Conservation (phyloP, 2,113 vertebrate genomes). For the Oceanodroma tethys region DNA sequence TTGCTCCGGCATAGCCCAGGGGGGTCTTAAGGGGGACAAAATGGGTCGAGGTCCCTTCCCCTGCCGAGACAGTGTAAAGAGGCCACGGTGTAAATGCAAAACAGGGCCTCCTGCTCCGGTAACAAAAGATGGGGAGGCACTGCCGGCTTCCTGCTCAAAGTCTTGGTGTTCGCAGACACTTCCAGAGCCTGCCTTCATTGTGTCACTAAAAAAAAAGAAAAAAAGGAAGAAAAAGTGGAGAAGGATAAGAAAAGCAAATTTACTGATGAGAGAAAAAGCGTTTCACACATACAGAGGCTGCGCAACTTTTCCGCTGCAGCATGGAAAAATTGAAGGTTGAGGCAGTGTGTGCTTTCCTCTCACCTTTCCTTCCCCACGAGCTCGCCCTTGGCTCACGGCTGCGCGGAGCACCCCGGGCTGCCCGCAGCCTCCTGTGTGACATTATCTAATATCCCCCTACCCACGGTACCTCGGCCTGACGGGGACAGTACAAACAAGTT, state of each 20-base stretch:
- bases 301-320: neutral
- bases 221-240: neutral
- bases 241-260: neutral
- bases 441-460: neutral
- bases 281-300: neutral
- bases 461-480: rapidly evolving
- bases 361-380: neutral
- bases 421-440: neutral
- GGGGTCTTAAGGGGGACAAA: neutral
- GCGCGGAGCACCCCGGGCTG: neutral
- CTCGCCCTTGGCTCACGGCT: neutral
- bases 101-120: neutral
- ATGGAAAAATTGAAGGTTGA: neutral
- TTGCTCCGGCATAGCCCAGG: neutral
- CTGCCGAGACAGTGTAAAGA: neutral
- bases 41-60: neutral
- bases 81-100: neutral
- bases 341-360: neutral
- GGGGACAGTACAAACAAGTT: neutral
- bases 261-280: neutral
- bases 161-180: neutral
- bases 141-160: neutral
- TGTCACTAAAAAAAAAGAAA: neutral
- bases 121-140: neutral
- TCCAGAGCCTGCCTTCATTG: neutral